Conservation (phyloP, 2,797 vertebrate species). For the Novumbra hubbsi region DNA sequence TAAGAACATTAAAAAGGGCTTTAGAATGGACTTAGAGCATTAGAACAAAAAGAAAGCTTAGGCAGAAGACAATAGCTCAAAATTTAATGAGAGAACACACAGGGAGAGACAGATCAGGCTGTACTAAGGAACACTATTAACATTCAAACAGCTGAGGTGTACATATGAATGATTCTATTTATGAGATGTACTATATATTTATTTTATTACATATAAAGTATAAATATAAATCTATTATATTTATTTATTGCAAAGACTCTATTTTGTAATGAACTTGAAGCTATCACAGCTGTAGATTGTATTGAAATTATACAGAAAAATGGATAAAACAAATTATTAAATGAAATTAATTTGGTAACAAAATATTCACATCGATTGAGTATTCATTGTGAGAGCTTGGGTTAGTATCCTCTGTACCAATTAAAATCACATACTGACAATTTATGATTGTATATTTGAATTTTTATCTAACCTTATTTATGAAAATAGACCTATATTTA, state of each 20-base stretch:
- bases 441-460: slow-evolving; percentile 13
- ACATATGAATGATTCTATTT: slow-evolving; percentile 97
- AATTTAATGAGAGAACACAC: no score
- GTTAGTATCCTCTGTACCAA: slow-evolving; percentile 63
- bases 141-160: slow-evolving; percentile 89
- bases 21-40: no score
- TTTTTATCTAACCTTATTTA: background rate
- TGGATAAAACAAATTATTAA: slow-evolving; percentile 68
- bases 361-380: slow-evolving; percentile 86
- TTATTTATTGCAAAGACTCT: slow-evolving; percentile 99
- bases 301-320: slow-evolving; percentile 82
- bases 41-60: no score
- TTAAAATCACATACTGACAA: slow-evolving; percentile 71
- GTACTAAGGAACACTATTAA: slow-evolving; percentile 80
- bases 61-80: no score
- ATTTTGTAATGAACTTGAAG: slow-evolving; percentile 99
- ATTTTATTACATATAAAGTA: slow-evolving; percentile 97
- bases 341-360: slow-evolving; percentile 86
- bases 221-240: slow-evolving; percentile 96
- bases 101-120: slow-evolving; percentile 80
- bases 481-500: no score
- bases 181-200: slow-evolving; percentile 99
- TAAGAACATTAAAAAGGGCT: no score
- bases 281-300: slow-evolving; percentile 92
- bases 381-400: slow-evolving; percentile 65